phyloP scores from a whole-genome alignment of 2,888 invertebrate species.

The Sarcophaga variegata region DNA sequence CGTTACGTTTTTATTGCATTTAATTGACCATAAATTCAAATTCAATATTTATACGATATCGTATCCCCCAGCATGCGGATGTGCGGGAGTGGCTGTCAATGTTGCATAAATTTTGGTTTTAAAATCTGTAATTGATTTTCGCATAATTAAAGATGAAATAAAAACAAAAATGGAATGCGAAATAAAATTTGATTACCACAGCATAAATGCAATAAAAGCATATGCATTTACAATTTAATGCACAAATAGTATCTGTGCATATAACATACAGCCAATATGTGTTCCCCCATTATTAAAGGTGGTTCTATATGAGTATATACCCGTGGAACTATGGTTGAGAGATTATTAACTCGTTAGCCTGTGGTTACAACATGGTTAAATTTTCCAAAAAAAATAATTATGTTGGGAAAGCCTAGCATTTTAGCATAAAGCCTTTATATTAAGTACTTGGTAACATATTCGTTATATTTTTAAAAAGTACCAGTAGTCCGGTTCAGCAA shows the following conservation, averaged over 20 bases:
- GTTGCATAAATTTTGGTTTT: conserved; percentile 26
- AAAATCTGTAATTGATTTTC: conserved; percentile 46
- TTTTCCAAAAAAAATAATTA: no score
- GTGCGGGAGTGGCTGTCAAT: background rate
- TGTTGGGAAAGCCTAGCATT: no score
- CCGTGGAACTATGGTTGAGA: no score
- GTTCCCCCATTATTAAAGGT: no score
- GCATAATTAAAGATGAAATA: conserved; percentile 41
- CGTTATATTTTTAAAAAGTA: no score
- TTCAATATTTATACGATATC: conserved; percentile 39
- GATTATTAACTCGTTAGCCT: no score
- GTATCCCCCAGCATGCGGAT: background rate
- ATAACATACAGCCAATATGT: no score
- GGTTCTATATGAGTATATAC: no score
- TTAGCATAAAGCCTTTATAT: no score
- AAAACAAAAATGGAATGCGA: background rate
- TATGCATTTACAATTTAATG: background rate
- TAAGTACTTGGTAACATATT: no score
- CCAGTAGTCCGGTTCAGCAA: no score
- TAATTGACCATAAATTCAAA: conserved; percentile 42
- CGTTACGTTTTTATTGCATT: conserved; percentile 39
- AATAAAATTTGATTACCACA: conserved; percentile 7
- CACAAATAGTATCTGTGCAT: background rate
- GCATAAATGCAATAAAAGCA: conserved; percentile 4
- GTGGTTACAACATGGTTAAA: no score